A percentile compares a stretch with the other conserved stretches of the same genome.
phyloP scores from a whole-genome alignment of 2,797 vertebrate genomes.

The Channa striata region DNA sequence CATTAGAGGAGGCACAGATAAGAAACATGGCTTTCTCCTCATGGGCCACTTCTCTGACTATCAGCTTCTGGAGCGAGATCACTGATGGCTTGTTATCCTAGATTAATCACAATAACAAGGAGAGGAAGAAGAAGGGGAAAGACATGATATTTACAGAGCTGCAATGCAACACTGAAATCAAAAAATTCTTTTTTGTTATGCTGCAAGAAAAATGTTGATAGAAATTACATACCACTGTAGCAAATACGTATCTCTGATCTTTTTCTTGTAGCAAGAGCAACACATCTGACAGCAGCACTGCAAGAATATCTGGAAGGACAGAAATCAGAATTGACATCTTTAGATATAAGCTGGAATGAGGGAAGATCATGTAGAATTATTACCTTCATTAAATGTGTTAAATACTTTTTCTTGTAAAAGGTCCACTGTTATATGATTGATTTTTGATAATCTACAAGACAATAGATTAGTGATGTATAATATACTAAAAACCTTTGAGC shows the following conservation, averaged over 20 bases:
- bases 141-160: neutral
- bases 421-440: neutral
- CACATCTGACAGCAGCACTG: conserved; percentile 93
- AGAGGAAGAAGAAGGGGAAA: neutral
- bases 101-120: neutral
- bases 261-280: conserved; percentile 96
- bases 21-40: conserved; percentile 95
- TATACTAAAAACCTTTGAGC: conserved; percentile 88
- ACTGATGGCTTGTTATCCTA: conserved; percentile 94
- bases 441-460: neutral
- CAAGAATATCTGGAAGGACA: conserved; percentile 88
- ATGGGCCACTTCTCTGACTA: conserved; percentile 94
- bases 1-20: conserved; percentile 90
- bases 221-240: conserved; percentile 89
- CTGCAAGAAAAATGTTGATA: neutral
- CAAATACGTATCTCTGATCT: conserved; percentile 94
- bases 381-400: neutral
- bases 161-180: neutral
- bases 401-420: neutral
- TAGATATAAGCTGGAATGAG: neutral
- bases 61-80: conserved; percentile 93
- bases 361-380: neutral
- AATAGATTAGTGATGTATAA: neutral
- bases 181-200: neutral
- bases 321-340: conserved; percentile 7